phyloP scores from a whole-genome alignment of 2,888 invertebrate species.

The Plagodis dolabraria region DNA sequence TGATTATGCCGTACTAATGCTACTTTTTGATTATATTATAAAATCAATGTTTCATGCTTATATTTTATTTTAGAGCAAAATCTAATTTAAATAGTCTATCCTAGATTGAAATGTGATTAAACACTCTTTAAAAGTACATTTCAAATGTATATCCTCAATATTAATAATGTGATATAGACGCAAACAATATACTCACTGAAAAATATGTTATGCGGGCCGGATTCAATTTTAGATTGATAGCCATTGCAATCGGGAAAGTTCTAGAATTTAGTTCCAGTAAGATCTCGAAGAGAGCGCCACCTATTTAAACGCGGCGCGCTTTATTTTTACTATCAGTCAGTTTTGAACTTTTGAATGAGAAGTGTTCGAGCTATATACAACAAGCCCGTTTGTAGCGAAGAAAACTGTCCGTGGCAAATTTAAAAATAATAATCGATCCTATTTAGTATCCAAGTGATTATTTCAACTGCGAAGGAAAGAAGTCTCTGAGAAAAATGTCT shows the following conservation, averaged over 20 bases:
- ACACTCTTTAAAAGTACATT: no score
- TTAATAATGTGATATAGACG: no score
- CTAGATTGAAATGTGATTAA: no score
- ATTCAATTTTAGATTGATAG: conserved; percentile 25
- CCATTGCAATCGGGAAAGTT: conserved; percentile 59
- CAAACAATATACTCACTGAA: no score
- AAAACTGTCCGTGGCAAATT: conserved; percentile 19
- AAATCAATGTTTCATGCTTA: no score
- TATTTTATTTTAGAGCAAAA: no score
- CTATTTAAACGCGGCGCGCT: conserved; percentile 53
- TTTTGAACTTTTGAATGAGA: conserved; percentile 40
- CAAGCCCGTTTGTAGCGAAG: conserved; percentile 14
- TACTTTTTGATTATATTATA: no score
- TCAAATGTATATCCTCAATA: no score
- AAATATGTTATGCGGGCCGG: no score
- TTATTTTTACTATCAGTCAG: conserved; percentile 48
- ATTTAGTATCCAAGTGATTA: background rate
- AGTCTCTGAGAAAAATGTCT: conserved; percentile 65
- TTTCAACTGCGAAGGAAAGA: conserved; percentile 6
- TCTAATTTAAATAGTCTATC: no score
- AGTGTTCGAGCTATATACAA: conserved; percentile 19
- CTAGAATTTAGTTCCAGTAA: conserved; percentile 50
- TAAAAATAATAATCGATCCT: background rate
- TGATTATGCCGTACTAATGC: no score
- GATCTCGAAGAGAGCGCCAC: conserved; percentile 57